Evolutionary conservation across 2,888 invertebrate species (phyloP).

Genomic region (Gonocerus acuteangulatus): DNA sequence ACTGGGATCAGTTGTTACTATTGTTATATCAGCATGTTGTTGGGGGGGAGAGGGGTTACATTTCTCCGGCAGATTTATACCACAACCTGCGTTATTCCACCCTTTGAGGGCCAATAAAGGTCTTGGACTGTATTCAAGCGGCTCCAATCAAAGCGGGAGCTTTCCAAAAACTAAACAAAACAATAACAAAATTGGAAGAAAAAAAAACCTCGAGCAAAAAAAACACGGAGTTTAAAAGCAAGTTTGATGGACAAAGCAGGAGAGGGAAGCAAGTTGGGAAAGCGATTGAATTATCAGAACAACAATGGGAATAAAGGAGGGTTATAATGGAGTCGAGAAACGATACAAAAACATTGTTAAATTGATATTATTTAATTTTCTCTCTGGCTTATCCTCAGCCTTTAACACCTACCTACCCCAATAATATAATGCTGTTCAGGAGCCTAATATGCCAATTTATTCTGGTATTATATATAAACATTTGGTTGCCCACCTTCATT

Average conservation of each 20-base stretch:
- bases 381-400: neutral
- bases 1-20: too few relatives aligned
- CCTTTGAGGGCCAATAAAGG: conserved; percentile 18
- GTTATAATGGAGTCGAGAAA: conserved; percentile 11
- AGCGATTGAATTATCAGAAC: conserved; percentile 15
- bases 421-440: too few relatives aligned
- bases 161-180: conserved; percentile 3
- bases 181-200: too few relatives aligned
- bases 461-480: too few relatives aligned
- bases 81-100: neutral
- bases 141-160: conserved; percentile 15
- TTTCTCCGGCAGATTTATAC: too few relatives aligned
- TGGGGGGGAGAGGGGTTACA: too few relatives aligned
- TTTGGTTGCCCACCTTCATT: too few relatives aligned
- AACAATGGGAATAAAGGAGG: conserved; percentile 20
- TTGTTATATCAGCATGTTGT: too few relatives aligned
- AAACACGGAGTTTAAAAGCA: neutral
- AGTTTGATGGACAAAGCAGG: conserved; percentile 21
- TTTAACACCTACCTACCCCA: neutral
- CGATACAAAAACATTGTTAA: too few relatives aligned
- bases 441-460: too few relatives aligned
- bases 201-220: too few relatives aligned
- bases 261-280: neutral
- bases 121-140: conserved; percentile 23
- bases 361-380: conserved; percentile 19